Evolutionary conservation across 2,888 invertebrate species (phyloP), one percentile per base, ranked within the genome.

Genomic region (Barypeithes pellucidus): DNA sequence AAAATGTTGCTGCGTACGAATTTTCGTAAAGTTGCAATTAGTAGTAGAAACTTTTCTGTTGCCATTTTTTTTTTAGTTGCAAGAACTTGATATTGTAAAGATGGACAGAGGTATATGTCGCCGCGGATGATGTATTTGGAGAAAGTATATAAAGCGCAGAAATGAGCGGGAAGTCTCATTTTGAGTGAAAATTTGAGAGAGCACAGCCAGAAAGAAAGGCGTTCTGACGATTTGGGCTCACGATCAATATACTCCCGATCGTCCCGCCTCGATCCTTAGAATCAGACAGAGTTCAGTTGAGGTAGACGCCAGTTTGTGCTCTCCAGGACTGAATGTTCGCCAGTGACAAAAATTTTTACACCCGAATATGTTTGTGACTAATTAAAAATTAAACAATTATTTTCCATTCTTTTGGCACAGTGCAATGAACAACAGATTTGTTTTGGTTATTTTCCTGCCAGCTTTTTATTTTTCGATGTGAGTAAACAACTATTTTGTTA

Each of bases 191-290:
- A 67, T 67, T 62, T 67, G 36, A 61, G 63, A 63, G 52, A 66
- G 72, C 66, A 57, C 57, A 50, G 67, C 57, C 54, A 57, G 54
- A 61, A 18, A 66, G 71, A 63, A 47, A 67, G 71, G 71, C 41
- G 70, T 60, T 62, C 62, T 54, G 74, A 57, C 71, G 74, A 60
- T 66, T 54, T 50, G 39, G 63, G 50, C 50, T 36, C 20, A 18
- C 57, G 74, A 74, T 74, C 74, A 74, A 74, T 74, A 74, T 74
- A 45, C 59, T 57, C 59, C 59, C 24, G 70, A 61, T 29, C 61
- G 74, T 61, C 74, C 74, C 74, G 36, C 74, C 74, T 74, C 72
- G 54, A 61, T 67, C 69, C 62, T 47, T 61, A 33, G 70, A 67
- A 67, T 67, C 71, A 71, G 70, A 71, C 67, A 43, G 43, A 45